These are phyloP conservation scores for Cryptosula pallasiana DNA, from an alignment of 2,888 invertebrate genomes.

Conservation along the genomic window DNA sequence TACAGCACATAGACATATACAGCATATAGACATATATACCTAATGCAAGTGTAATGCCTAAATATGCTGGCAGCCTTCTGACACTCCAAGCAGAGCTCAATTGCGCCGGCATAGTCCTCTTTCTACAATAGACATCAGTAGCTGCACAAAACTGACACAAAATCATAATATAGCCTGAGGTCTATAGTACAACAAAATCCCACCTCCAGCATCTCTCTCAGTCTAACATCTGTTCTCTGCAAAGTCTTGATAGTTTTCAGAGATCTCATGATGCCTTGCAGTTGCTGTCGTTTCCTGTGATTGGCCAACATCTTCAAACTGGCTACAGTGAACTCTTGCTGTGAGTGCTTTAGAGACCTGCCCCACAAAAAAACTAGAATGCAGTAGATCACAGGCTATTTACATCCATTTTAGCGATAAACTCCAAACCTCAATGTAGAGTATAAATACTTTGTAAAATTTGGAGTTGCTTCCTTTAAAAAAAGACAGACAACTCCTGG, in stretches of 20 bases:
- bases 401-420: not conserved
- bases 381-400: too few species aligned
- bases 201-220: constrained; percentile 67
- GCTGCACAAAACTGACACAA: not conserved
- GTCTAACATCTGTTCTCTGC: constrained; percentile 76
- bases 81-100: constrained; percentile 80
- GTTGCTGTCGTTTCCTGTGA: constrained; percentile 78
- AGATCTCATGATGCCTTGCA: constrained; percentile 72
- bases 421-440: not conserved
- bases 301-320: constrained; percentile 85
- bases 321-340: constrained; percentile 74
- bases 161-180: too few species aligned
- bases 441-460: not conserved
- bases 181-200: not conserved
- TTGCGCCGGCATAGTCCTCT: constrained; percentile 83
- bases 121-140: constrained; percentile 55
- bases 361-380: too few species aligned
- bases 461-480: too few species aligned
- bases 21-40: constrained; percentile 37
- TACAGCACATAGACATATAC: too few species aligned
- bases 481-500: too few species aligned
- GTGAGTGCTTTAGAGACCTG: constrained; percentile 66
- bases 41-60: constrained; percentile 82
- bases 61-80: constrained; percentile 78
- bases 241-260: constrained; percentile 74